Conservation (phyloP, 2,797 vertebrate species). For the Spea hammondii region DNA sequence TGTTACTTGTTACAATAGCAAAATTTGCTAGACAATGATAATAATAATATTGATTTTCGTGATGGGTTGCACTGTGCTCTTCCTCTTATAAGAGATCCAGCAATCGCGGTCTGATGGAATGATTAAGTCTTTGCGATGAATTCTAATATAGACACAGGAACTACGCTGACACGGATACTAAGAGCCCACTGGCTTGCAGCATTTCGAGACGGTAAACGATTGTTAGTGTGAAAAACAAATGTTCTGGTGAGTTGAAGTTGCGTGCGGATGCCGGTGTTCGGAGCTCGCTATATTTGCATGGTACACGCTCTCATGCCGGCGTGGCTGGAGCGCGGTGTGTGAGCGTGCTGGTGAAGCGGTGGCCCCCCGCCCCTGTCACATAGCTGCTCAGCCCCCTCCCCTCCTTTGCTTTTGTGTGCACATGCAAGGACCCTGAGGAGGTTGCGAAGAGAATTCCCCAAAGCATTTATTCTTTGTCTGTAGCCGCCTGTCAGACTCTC, state of each 20-base stretch:
- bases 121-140: too few species aligned
- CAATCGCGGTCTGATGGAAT: too few species aligned
- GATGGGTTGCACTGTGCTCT: background rate
- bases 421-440: constrained; percentile 58
- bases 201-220: background rate
- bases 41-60: background rate
- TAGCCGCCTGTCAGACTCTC: constrained; percentile 29
- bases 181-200: too few species aligned
- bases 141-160: background rate
- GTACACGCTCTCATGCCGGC: background rate
- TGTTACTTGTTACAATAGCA: too few species aligned
- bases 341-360: constrained; percentile 20
- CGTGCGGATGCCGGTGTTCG: constrained; percentile 5
- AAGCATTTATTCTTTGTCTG: constrained; percentile 61
- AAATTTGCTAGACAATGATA: background rate
- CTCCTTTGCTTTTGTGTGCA: constrained; percentile 41
- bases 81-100: too few species aligned
- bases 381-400: constrained; percentile 39
- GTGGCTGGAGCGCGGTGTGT: constrained; percentile 14
- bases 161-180: background rate
- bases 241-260: constrained; percentile 12
- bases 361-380: constrained; percentile 40
- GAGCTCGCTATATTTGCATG: constrained; percentile 34
- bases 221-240: background rate
- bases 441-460: constrained; percentile 65